Evolutionary conservation across 2,113 vertebrate species (phyloP).

Genomic region (Collichthys lucidus): DNA sequence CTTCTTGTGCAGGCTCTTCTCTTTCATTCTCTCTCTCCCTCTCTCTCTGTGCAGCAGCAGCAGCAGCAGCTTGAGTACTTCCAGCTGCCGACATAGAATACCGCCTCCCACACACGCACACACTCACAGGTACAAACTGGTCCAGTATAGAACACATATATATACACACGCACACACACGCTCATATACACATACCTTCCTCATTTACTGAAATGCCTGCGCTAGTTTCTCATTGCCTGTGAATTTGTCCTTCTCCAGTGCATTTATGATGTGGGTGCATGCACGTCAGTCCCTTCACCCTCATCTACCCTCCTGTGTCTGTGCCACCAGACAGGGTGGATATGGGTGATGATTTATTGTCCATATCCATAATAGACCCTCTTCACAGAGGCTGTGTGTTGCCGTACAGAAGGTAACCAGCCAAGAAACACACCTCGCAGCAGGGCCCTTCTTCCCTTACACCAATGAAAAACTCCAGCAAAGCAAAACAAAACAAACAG

Average conservation of each 20-base stretch:
- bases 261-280: slow-evolving; percentile 10
- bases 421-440: slow-evolving; percentile 84
- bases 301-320: slow-evolving; percentile 31
- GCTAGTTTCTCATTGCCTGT: slow-evolving; percentile 73
- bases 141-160: slow-evolving; percentile 58
- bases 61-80: slow-evolving; percentile 85
- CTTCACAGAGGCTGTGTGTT: slow-evolving; percentile 55
- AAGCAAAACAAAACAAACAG: slow-evolving; percentile 77
- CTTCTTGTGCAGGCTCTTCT: slow-evolving; percentile 67
- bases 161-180: slow-evolving; percentile 18
- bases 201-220: slow-evolving; percentile 80
- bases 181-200: slow-evolving; percentile 41
- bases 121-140: slow-evolving; percentile 63
- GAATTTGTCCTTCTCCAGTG: slow-evolving; percentile 30
- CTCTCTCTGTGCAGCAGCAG: slow-evolving; percentile 61
- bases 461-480: slow-evolving; percentile 69
- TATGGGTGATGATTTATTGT: slow-evolving; percentile 86
- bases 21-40: slow-evolving; percentile 57
- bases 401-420: slow-evolving; percentile 73
- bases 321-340: slow-evolving; percentile 79
- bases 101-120: slow-evolving; percentile 74
- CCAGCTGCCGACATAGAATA: slow-evolving; percentile 87
- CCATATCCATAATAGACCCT: slow-evolving; percentile 79
- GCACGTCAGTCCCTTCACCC: slow-evolving; percentile 13
- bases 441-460: slow-evolving; percentile 52